Conservation (phyloP, 2,888 invertebrate species). For the Pemphredon lugubris region DNA sequence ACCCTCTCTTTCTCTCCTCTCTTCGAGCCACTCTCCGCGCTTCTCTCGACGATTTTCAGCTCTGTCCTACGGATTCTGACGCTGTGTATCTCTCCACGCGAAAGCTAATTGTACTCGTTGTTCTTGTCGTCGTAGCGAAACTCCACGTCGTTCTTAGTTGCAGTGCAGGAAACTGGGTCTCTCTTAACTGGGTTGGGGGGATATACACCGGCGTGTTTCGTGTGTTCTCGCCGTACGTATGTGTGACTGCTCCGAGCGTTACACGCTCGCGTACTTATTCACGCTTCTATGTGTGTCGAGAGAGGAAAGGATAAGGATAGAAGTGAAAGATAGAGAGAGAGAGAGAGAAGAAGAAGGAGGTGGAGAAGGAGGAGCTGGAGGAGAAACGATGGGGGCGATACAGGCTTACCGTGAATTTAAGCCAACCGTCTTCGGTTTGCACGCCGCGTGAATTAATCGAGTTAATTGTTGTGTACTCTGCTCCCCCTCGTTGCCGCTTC, state of each 20-base stretch:
- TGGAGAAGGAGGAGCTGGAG: not conserved
- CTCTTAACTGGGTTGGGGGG: constrained; percentile 50
- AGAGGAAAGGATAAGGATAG: not conserved
- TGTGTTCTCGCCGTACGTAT: constrained; percentile 15
- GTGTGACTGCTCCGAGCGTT: constrained; percentile 16
- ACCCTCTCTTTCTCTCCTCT: constrained; percentile 30
- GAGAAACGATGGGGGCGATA: constrained; percentile 12
- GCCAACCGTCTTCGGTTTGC: constrained; percentile 57
- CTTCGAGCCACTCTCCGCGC: constrained; percentile 26
- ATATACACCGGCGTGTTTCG: not conserved
- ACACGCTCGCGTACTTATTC: constrained; percentile 24
- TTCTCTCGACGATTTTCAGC: constrained; percentile 5
- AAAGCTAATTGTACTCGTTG: constrained; percentile 64
- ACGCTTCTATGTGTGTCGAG: constrained; percentile 6
- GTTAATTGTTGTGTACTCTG: constrained; percentile 66
- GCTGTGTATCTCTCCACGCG: constrained; percentile 50
- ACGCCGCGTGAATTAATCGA: constrained; percentile 65
- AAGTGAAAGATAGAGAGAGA: constrained; percentile 1
- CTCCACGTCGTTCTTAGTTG: constrained; percentile 56
- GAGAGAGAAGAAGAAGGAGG: not conserved
- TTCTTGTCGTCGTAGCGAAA: constrained; percentile 54
- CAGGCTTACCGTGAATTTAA: constrained; percentile 51
- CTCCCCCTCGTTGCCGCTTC: constrained; percentile 48
- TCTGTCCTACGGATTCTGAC: constrained; percentile 36
- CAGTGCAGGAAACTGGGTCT: constrained; percentile 57